These are phyloP conservation scores for Seriola aureovittata DNA, from an alignment of 2,113 vertebrate genomes.

Conservation along the genomic window DNA sequence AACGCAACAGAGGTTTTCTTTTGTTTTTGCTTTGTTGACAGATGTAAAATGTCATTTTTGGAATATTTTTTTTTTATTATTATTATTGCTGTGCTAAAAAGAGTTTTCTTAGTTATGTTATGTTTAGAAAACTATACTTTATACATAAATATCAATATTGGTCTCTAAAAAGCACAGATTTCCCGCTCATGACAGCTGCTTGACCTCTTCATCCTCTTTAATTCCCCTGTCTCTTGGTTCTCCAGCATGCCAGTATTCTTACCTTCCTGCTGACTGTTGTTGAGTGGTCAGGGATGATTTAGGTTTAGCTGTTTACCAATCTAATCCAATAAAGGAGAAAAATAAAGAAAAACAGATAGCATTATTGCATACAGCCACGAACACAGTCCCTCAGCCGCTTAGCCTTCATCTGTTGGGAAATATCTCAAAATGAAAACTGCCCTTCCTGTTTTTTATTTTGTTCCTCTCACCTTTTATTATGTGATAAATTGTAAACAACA, in stretches of 20 bases:
- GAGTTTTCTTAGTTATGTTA: neutral
- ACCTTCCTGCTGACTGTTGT: conserved; percentile 35
- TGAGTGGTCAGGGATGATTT: conserved; percentile 39
- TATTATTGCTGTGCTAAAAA: neutral
- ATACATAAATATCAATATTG: neutral
- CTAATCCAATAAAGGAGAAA: conserved; percentile 56
- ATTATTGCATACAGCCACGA: conserved; percentile 44
- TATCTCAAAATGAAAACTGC: conserved; percentile 49
- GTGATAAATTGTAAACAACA: conserved; percentile 65
- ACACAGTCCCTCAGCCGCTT: conserved; percentile 17
- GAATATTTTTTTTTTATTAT: neutral
- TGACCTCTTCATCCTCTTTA: neutral
- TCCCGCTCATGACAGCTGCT: neutral
- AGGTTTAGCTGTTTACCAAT: conserved; percentile 54
- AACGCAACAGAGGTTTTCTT: too few species aligned
- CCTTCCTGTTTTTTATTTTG: conserved; percentile 29
- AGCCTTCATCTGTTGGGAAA: conserved; percentile 57
- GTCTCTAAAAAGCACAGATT: neutral
- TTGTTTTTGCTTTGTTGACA: too few species aligned
- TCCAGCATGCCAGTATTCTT: neutral
- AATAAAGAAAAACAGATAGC: conserved; percentile 41
- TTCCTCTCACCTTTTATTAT: conserved; percentile 49
- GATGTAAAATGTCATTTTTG: too few species aligned
- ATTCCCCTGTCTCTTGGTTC: neutral
- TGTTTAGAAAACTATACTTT: neutral